Conservation (phyloP, 2,888 invertebrate species). For the Latrodectus elegans region DNA sequence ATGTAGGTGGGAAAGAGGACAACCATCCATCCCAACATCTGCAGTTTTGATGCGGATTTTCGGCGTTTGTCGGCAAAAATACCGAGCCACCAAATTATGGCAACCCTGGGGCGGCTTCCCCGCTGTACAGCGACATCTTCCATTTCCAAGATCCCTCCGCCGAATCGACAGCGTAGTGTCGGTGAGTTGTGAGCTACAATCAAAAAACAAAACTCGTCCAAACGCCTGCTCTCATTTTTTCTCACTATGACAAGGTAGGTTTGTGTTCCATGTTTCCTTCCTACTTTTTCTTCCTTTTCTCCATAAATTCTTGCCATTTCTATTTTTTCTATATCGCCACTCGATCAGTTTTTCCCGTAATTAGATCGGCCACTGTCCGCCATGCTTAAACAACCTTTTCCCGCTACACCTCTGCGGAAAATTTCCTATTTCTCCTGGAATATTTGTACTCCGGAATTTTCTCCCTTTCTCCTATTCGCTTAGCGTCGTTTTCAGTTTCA, state of each 20-base stretch:
- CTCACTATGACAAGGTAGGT: slow-evolving; percentile 53
- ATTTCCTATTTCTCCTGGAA: too few species aligned
- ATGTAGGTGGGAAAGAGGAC: background rate
- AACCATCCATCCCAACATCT: slow-evolving; percentile 10
- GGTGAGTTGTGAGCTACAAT: too few species aligned
- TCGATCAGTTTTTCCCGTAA: background rate
- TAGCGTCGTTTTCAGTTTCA: too few species aligned
- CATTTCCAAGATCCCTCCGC: slow-evolving; percentile 7
- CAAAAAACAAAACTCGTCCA: background rate
- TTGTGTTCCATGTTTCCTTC: background rate
- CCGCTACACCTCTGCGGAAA: too few species aligned
- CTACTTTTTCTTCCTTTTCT: background rate
- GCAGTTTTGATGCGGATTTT: slow-evolving; percentile 32
- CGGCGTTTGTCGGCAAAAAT: background rate
- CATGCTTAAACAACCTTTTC: background rate
- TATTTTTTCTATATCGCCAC: too few species aligned
- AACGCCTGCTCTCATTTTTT: background rate
- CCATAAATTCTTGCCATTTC: too few species aligned
- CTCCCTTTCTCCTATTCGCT: too few species aligned
- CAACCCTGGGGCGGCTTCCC: slow-evolving; percentile 63
- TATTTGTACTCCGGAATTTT: too few species aligned
- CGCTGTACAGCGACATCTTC: slow-evolving; percentile 53
- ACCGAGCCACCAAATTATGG: slow-evolving; percentile 5
- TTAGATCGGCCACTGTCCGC: slow-evolving; percentile 9
- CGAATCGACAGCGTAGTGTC: too few species aligned